Base-by-base conservation (phyloP, 2,797 vertebrate genomes). In the Okamejei kenojei region DNA sequence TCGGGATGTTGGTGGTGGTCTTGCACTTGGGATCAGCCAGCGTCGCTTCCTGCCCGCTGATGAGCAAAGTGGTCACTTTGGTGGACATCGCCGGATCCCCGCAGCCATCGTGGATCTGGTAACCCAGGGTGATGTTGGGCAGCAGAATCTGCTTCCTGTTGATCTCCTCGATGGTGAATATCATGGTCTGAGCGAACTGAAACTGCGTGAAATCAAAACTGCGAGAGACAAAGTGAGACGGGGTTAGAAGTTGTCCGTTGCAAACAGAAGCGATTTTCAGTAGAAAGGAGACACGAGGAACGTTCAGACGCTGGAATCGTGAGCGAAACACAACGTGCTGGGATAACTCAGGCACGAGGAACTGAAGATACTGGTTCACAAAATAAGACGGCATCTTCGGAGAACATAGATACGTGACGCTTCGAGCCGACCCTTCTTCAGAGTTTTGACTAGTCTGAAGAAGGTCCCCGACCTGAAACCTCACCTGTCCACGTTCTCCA, bases 81-180 rank as follows among this genome's bases (percentile, higher is more conserved):
- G 90, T 92, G 5, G 90, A 74, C 90, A 92, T 76, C 1, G 90
- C 90, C 29, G 90, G 90, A 45, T 92, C 90, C 1, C 90, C 90
- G 9, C 90, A 92, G 21, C 90, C 73, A 23, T 92, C 90, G 38
- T 92, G 90, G 35, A 92, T 92, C 90, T 92, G 68, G 23, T 92
- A 92, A 11, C 90, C 90, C 38, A 92, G 71, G 45, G 35, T 92
- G n/a, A 92, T 92, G 29, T 92, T 92, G 7, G 90, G 90, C 6
- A 92, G 45, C 26, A 92, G 45, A 29, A 11, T 58, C 45, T 92
- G 90, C 9, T 92, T 76, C 68, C 35, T 76, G 73, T 92, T 92
- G 7, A 92, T 92, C 58, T 92, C 90, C 90, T 92, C 90, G 90
- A 92, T 92, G 90, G 90, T 92, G 90, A 74, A 92, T 26, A 92